Conservation (phyloP, 1,140 invertebrate genomes). For the Drosophila arizonae region DNA sequence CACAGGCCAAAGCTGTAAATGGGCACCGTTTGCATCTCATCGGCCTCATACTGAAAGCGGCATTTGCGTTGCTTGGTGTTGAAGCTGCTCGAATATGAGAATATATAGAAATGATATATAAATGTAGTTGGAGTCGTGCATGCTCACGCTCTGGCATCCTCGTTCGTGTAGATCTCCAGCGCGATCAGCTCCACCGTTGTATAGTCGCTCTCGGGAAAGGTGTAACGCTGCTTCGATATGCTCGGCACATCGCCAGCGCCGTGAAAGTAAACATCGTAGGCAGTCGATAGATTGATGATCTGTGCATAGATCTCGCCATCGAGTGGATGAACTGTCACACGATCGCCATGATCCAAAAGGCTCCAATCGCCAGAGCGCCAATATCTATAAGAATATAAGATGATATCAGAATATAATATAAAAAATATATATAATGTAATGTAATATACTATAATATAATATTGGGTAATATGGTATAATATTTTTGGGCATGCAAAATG, state of each 20-base stretch:
- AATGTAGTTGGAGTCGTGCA: too few species aligned
- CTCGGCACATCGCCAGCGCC: slow-evolving; percentile 85
- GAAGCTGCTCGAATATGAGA: slow-evolving; percentile 79
- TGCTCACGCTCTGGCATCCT: slow-evolving; percentile 74
- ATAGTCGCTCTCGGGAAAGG: slow-evolving; percentile 83
- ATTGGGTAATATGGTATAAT: too few species aligned
- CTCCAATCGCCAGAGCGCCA: slow-evolving; percentile 85
- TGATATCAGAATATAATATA: too few species aligned
- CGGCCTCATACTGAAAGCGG: slow-evolving; percentile 86
- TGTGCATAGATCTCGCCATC: slow-evolving; percentile 88
- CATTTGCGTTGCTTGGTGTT: slow-evolving; percentile 86
- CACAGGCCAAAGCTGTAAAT: slow-evolving; percentile 87
- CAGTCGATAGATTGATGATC: slow-evolving; percentile 87
- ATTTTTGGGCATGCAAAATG: too few species aligned
- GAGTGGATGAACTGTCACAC: slow-evolving; percentile 86
- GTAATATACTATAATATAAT: too few species aligned
- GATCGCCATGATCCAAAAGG: slow-evolving; percentile 83
- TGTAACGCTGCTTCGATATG: slow-evolving; percentile 84
- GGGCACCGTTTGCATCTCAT: slow-evolving; percentile 85
- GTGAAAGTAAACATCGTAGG: slow-evolving; percentile 86
- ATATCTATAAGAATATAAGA: slow-evolving; percentile 82
- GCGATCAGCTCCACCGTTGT: slow-evolving; percentile 81
- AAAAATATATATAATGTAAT: too few species aligned
- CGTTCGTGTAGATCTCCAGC: slow-evolving; percentile 81
- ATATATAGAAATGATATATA: too few species aligned